Percentiles rank a stretch among this genome's conserved stretches.
These are phyloP conservation scores for Upupa epops DNA, from an alignment of 2,113 vertebrate genomes.

Conservation along the genomic window DNA sequence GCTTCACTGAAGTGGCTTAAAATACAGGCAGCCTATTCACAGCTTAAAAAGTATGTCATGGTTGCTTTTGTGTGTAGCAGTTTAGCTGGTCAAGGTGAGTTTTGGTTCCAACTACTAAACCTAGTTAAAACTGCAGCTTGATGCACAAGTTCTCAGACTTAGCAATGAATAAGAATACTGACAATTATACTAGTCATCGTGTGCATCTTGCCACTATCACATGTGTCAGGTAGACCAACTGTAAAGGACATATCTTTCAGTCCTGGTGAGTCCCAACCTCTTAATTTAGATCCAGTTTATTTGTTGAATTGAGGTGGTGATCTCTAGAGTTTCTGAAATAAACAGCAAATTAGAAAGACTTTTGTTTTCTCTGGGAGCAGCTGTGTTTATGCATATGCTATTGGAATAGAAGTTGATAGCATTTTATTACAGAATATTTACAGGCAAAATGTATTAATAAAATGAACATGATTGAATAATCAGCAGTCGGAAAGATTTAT, in stretches of 20 bases:
- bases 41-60: not conserved
- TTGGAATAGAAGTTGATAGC: not conserved
- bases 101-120: not conserved
- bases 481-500: conserved; percentile 62
- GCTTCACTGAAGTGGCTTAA: not conserved
- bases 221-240: not conserved
- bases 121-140: not conserved
- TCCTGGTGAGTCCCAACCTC: not conserved
- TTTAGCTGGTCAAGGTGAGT: not conserved
- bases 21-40: not conserved
- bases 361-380: not conserved
- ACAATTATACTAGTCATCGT: not conserved
- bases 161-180: not conserved
- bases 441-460: not conserved
- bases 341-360: not conserved
- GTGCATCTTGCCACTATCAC: rapidly evolving
- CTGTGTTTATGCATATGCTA: not conserved
- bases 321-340: not conserved
- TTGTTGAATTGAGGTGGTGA: not conserved
- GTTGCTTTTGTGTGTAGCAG: not conserved
- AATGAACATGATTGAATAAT: conserved; percentile 39
- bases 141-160: not conserved
- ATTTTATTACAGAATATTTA: not conserved
- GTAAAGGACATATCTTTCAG: not conserved
- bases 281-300: not conserved